phyloP scores from a whole-genome alignment of 2,888 invertebrate genomes.

The Leptopilina myrica region DNA sequence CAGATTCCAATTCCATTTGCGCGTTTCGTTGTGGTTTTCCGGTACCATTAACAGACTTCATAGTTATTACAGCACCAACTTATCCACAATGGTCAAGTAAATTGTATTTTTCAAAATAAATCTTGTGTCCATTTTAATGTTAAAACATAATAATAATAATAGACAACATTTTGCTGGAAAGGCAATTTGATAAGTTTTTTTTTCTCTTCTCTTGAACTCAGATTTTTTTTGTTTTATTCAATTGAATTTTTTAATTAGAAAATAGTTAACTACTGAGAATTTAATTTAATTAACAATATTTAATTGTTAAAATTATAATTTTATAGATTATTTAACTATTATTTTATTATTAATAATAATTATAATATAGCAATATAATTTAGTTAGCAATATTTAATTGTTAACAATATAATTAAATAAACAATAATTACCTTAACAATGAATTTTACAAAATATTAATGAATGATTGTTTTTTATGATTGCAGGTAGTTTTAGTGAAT shows the following conservation, averaged over 20 bases:
- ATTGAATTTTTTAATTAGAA: too few species aligned
- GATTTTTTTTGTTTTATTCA: not conserved
- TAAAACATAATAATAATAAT: not conserved
- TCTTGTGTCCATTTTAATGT: not conserved
- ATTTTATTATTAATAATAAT: too few species aligned
- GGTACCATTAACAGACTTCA: constrained; percentile 11
- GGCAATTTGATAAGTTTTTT: not conserved
- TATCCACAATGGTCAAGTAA: not conserved
- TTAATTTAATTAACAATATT: too few species aligned
- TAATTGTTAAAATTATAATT: too few species aligned
- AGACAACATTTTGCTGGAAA: not conserved
- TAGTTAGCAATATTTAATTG: too few species aligned
- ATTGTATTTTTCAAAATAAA: constrained; percentile 13
- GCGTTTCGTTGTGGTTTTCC: constrained; percentile 1
- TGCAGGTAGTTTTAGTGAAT: not conserved
- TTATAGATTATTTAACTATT: too few species aligned
- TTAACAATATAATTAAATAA: too few species aligned
- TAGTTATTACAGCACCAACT: not conserved
- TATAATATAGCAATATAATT: too few species aligned
- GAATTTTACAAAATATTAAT: not conserved
- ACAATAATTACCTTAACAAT: too few species aligned
- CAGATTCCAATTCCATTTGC: constrained; percentile 14
- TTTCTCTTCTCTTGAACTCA: not conserved
- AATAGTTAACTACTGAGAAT: too few species aligned
- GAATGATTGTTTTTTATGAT: not conserved